Percentiles rank a stretch among this genome's conserved stretches.
These are phyloP conservation scores for Loxodonta africana DNA, from an alignment of 2,113 vertebrate species.

Conservation along the genomic window DNA sequence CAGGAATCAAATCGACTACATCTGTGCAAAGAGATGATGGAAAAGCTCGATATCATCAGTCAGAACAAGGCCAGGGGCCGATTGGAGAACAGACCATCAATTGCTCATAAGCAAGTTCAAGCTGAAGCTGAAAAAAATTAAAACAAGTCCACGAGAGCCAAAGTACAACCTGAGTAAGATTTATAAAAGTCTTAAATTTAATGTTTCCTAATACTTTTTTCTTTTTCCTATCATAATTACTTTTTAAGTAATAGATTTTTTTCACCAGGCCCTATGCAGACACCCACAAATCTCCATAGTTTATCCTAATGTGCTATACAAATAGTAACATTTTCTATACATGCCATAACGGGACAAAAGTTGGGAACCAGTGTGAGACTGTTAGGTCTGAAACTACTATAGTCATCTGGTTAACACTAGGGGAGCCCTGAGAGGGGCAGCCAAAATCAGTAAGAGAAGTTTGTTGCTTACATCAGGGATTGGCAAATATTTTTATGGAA, in stretches of 20 bases:
- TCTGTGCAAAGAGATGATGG: too few relatives aligned
- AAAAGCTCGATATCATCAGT: too few relatives aligned
- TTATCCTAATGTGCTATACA: background rate
- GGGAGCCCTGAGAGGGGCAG: background rate
- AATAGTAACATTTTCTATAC: background rate
- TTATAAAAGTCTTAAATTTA: background rate
- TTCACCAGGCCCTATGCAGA: background rate
- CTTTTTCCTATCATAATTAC: background rate
- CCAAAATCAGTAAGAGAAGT: conserved; percentile 6
- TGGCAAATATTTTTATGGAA: conserved; percentile 3
- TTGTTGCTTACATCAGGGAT: background rate
- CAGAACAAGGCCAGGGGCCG: too few relatives aligned
- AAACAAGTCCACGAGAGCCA: too few relatives aligned
- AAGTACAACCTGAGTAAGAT: too few relatives aligned
- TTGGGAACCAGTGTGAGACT: background rate
- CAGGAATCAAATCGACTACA: too few relatives aligned
- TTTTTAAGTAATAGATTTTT: background rate
- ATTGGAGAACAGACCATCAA: too few relatives aligned
- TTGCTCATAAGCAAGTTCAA: too few relatives aligned
- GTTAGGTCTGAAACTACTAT: background rate
- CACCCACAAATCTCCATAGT: background rate
- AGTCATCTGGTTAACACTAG: background rate
- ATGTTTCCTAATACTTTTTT: background rate
- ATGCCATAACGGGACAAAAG: background rate
- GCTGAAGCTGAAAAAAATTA: too few relatives aligned